These are phyloP conservation scores for Bombus difficillimus DNA, from an alignment of 1,140 invertebrate genomes.

Conservation along the genomic window DNA sequence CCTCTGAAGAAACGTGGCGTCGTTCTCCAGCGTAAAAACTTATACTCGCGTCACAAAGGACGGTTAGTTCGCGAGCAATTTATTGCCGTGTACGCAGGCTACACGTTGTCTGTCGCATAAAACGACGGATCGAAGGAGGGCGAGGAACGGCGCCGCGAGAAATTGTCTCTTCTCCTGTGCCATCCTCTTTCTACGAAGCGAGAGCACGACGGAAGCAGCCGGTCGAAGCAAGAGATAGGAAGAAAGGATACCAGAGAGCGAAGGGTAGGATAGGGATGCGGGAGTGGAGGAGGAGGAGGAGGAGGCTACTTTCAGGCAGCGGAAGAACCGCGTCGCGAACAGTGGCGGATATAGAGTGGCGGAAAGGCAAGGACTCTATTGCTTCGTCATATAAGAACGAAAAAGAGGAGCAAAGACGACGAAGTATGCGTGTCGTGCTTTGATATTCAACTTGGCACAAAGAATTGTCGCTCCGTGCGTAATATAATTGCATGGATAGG, in stretches of 20 bases:
- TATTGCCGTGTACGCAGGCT: conserved; percentile 42
- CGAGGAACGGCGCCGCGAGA: conserved; percentile 47
- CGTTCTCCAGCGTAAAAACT: not conserved
- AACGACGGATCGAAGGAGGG: conserved; percentile 45
- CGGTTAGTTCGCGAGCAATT: conserved; percentile 50
- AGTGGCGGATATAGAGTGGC: conserved; percentile 66
- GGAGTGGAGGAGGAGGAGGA: not conserved
- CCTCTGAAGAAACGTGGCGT: not conserved
- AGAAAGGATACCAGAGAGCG: conserved; percentile 1
- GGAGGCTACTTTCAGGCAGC: conserved; percentile 57
- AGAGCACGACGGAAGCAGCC: not conserved
- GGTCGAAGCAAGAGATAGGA: conserved; percentile 17
- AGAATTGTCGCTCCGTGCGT: conserved; percentile 60
- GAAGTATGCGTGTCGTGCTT: conserved; percentile 48
- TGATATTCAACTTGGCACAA: conserved; percentile 62
- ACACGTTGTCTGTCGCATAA: conserved; percentile 47
- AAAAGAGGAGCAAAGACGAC: not conserved
- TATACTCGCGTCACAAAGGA: conserved; percentile 17
- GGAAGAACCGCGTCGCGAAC: conserved; percentile 60
- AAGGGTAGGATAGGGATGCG: not conserved
- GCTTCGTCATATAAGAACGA: conserved; percentile 23
- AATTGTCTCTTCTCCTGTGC: conserved; percentile 47
- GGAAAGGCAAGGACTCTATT: conserved; percentile 65
- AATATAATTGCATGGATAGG: conserved; percentile 63
- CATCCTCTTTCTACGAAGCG: not conserved